Evolutionary conservation across 2,797 vertebrate genomes (phyloP).

Genomic region (Semaprochilodus insignis): DNA sequence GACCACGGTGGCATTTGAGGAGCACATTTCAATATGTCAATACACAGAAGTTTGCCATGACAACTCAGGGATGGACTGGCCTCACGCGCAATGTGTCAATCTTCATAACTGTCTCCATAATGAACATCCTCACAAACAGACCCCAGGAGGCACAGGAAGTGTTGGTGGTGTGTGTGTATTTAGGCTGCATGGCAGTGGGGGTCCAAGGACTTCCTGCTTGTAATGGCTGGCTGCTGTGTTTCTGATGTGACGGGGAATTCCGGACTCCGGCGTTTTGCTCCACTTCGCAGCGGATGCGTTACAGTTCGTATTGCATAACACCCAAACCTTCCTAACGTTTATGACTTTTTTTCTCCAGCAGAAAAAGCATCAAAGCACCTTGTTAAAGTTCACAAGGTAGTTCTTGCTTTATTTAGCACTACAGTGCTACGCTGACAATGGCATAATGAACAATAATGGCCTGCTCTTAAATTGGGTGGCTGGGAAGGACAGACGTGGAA

Average conservation of each 20-base stretch:
- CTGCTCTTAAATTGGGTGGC: constrained; percentile 5
- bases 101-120: constrained; percentile 45
- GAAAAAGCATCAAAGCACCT: not conserved
- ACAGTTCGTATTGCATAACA: not conserved
- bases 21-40: constrained; percentile 65
- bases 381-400: not conserved
- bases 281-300: not conserved
- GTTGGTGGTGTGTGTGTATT: constrained; percentile 9
- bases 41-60: constrained; percentile 49
- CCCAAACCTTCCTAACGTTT: not conserved
- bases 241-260: not conserved
- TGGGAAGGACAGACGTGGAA: not conserved
- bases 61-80: constrained; percentile 36
- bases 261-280: not conserved
- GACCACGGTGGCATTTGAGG: constrained; percentile 71
- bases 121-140: constrained; percentile 40
- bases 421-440: not conserved
- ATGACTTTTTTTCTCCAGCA: not conserved
- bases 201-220: constrained; percentile 14
- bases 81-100: constrained; percentile 33
- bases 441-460: constrained; percentile 3
- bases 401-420: not conserved
- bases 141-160: not conserved
- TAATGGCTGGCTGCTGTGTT: constrained; percentile 1
- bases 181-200: not conserved